Conservation (phyloP, 2,797 vertebrate species). For the Oreochromis mossambicus region DNA sequence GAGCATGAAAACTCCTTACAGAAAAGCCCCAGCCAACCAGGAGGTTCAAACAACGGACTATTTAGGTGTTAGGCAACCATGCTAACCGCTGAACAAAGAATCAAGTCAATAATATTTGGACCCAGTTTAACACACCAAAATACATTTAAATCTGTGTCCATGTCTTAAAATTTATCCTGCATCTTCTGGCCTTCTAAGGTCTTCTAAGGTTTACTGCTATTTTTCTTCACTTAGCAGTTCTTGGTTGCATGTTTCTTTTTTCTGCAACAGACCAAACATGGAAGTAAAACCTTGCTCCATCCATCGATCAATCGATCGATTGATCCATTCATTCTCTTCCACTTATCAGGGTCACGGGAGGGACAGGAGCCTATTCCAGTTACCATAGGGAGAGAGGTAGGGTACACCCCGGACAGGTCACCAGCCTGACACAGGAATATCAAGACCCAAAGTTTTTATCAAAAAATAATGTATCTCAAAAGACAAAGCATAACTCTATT, state of each 20-base stretch:
- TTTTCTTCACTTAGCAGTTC: neutral
- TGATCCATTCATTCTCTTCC: neutral
- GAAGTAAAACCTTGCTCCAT: neutral
- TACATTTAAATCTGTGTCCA: neutral
- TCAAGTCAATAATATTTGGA: neutral
- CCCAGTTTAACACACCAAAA: rapidly evolving
- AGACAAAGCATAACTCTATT: neutral
- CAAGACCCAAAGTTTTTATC: neutral
- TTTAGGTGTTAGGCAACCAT: neutral
- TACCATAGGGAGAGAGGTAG: neutral
- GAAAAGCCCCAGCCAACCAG: neutral
- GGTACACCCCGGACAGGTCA: neutral
- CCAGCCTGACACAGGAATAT: neutral
- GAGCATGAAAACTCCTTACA: neutral
- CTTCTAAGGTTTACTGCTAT: neutral
- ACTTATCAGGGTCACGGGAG: rapidly evolving
- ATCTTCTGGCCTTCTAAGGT: neutral
- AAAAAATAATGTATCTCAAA: neutral
- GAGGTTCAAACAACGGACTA: rapidly evolving
- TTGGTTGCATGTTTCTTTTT: neutral
- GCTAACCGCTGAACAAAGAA: neutral
- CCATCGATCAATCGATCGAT: neutral
- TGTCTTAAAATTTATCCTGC: neutral
- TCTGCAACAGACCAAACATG: neutral
- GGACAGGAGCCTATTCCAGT: neutral